A percentile compares a stretch with the other conserved stretches of the same genome.
These are phyloP conservation scores for Orius laevigatus DNA, from an alignment of 1,140 invertebrate genomes.

Conservation along the genomic window DNA sequence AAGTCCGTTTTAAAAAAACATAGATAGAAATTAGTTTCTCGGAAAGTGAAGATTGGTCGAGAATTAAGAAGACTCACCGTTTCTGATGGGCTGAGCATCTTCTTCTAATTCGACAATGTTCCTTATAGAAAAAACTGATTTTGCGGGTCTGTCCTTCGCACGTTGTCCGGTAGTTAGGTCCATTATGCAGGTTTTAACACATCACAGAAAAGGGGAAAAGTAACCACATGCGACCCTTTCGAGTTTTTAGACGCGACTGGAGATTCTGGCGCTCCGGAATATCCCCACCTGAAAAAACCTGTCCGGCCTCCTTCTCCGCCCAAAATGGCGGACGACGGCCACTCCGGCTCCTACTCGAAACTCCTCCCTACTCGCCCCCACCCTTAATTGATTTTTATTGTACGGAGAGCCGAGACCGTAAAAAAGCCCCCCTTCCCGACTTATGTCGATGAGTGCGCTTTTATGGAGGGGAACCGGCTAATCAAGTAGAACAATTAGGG, in stretches of 20 bases:
- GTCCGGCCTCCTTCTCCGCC: background rate
- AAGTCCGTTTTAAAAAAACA: no score
- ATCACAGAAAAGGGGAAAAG: background rate
- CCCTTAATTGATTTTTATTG: constrained; percentile 8
- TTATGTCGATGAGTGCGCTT: no score
- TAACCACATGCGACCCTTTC: background rate
- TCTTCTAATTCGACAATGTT: constrained; percentile 15
- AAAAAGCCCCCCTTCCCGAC: background rate
- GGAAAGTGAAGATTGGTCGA: background rate
- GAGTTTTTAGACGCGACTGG: background rate
- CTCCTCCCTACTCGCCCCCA: background rate
- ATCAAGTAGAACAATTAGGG: no score
- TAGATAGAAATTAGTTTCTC: no score
- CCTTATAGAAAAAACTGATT: constrained; percentile 16
- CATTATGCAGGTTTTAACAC: constrained; percentile 4
- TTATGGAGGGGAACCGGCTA: no score
- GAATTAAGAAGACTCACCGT: constrained; percentile 4
- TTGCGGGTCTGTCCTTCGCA: constrained; percentile 13
- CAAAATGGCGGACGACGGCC: constrained; percentile 2
- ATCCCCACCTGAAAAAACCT: background rate
- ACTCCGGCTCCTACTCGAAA: background rate
- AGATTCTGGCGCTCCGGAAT: background rate
- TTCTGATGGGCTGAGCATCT: constrained; percentile 7
- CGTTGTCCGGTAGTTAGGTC: constrained; percentile 15
- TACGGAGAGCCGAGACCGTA: background rate